Evolutionary conservation across 2,113 vertebrate species (phyloP).

Genomic region (Salvelinus fontinalis): DNA sequence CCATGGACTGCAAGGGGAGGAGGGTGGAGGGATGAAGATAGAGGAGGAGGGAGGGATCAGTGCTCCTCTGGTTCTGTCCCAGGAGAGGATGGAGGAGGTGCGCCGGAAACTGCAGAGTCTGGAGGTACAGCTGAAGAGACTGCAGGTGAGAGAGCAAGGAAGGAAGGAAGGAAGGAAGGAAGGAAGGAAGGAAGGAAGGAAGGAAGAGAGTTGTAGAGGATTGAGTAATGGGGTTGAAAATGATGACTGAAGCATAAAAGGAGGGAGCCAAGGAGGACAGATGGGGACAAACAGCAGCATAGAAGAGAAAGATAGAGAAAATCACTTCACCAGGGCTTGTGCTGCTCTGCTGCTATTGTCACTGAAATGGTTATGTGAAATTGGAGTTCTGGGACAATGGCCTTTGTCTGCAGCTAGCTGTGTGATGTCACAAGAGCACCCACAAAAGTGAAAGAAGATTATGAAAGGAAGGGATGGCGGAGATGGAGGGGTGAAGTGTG

Average conservation of each 20-base stretch:
- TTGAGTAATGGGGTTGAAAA: slow-evolving; percentile 28
- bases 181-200: slow-evolving; percentile 4
- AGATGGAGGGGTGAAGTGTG: not conserved
- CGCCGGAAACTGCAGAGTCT: slow-evolving; percentile 72
- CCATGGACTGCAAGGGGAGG: slow-evolving; percentile 44
- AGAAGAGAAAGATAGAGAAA: slow-evolving; percentile 62
- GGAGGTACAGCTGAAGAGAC: slow-evolving; percentile 75
- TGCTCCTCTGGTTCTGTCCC: slow-evolving; percentile 68
- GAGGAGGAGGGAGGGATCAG: slow-evolving; percentile 47
- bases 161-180: slow-evolving; percentile 6
- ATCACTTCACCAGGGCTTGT: slow-evolving; percentile 65
- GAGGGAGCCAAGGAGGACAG: slow-evolving; percentile 43
- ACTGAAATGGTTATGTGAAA: slow-evolving; percentile 66
- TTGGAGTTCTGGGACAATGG: slow-evolving; percentile 64
- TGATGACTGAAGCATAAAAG: slow-evolving; percentile 58
- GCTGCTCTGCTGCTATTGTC: slow-evolving; percentile 45
- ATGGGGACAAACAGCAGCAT: slow-evolving; percentile 59
- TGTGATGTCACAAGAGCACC: slow-evolving; percentile 55
- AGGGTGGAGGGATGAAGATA: slow-evolving; percentile 18
- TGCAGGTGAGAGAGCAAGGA: slow-evolving; percentile 73
- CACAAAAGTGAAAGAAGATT: slow-evolving; percentile 55
- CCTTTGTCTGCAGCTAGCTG: slow-evolving; percentile 51
- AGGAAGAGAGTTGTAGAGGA: not conserved
- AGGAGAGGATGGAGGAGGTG: slow-evolving; percentile 71
- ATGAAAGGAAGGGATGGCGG: slow-evolving; percentile 36